phyloP scores from a whole-genome alignment of 2,888 invertebrate genomes.

The Poecilus cupreus region DNA sequence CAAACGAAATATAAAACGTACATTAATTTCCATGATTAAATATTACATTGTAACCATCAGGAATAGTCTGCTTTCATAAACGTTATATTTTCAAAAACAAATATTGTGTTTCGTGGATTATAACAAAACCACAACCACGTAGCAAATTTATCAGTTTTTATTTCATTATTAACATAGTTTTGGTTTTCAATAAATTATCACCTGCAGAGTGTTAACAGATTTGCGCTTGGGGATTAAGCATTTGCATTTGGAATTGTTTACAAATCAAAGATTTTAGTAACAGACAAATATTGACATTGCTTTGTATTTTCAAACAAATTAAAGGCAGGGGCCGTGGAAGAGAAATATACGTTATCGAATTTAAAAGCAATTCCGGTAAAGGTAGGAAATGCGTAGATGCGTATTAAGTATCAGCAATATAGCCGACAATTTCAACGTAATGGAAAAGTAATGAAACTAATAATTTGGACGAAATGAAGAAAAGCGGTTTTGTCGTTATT shows the following conservation, averaged over 20 bases:
- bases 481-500: constrained; percentile 39
- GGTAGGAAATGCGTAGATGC: not conserved
- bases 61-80: not conserved
- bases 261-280: too few species aligned
- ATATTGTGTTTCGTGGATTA: not conserved
- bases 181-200: not conserved
- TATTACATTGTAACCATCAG: not conserved
- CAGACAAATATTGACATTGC: too few species aligned
- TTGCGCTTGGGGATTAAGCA: too few species aligned
- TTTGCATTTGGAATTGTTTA: too few species aligned
- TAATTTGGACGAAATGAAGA: constrained; percentile 38
- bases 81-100: not conserved
- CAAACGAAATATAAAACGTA: not conserved
- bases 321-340: too few species aligned
- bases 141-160: not conserved
- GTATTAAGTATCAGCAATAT: constrained; percentile 35
- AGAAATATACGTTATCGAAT: not conserved
- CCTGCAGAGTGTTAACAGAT: not conserved
- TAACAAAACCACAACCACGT: not conserved
- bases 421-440: constrained; percentile 25
- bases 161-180: not conserved
- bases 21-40: not conserved
- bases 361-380: constrained; percentile 3
- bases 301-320: too few species aligned
- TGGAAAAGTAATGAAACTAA: constrained; percentile 51